Evolutionary conservation across 2,888 invertebrate genomes (phyloP), one percentile per base, ranked within the genome.

Genomic region (Tortricodes alternella): DNA sequence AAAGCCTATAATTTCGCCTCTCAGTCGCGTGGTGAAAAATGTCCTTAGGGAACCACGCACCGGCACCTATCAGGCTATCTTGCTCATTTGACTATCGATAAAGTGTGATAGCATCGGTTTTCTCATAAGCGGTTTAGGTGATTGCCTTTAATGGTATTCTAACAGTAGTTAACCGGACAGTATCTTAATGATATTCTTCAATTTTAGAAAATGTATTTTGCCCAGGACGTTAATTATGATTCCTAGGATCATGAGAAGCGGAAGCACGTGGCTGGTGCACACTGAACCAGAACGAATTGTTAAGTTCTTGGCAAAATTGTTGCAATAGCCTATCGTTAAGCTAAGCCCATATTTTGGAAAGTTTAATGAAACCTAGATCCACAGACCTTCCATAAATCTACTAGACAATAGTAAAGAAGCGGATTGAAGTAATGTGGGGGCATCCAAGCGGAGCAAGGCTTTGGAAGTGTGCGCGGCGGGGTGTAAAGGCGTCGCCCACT

Each of bases 1-100:
- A 83, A 86, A 80, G 81, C 78, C 83, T 80, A 84, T 84, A 85
- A 88, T 86, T 85, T 85, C 67, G 66, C 67, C 64, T 70, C 69
- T 70, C 71, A 67, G 70, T 68, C 59, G 71, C 65, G 58, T 70
- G 71, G 80, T 81, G 80, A 81, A 86, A 86, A 86, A 85, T 79
- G 71, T 77, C 85, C 83, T 63, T 49, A 68, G 77, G 83, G 82
- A 78, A 41, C 46, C 59, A 62, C 56, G 58, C 61, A 60, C 59
- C 61, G 35, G 52, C 32, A 24, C 50, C 51, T 60, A 57, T 57
- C 34, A 53, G 58, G 38, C 48, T 34, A 55, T 55, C 55, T 55
- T 27, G 49, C 24, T 23, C 38, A 49, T 56, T 44, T 37, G 43
- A 32, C 56, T 44, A 50, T 49, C 44, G 56, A 56, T 56, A 56